These are phyloP conservation scores for Apteryx owenii DNA, from an alignment of 2,113 vertebrate species.

Conservation along the genomic window DNA sequence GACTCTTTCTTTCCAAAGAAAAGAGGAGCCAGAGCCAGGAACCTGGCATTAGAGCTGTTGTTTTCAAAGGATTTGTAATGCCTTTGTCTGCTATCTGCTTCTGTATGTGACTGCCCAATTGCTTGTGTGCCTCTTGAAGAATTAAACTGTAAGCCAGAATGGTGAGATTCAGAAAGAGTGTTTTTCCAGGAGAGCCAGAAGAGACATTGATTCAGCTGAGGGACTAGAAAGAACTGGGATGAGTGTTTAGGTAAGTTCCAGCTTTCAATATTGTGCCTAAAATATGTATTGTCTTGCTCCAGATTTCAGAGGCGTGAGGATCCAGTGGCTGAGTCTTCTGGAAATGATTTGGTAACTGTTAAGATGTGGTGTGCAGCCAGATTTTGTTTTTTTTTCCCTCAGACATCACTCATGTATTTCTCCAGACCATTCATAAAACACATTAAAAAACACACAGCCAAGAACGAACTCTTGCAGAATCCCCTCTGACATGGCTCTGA, in stretches of 20 bases:
- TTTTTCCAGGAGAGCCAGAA: neutral
- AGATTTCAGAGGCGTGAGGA: neutral
- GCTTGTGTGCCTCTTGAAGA: fast-evolving
- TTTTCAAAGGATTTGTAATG: neutral
- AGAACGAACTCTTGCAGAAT: neutral
- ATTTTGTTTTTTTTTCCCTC: neutral
- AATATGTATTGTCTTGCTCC: neutral
- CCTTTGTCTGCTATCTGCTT: neutral
- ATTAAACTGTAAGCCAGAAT: neutral
- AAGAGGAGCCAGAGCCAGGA: neutral
- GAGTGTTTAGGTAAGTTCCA: neutral
- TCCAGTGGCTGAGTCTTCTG: neutral
- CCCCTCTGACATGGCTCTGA: neutral
- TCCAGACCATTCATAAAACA: neutral
- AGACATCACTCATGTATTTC: neutral
- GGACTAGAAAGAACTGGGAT: neutral
- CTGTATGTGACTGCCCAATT: neutral
- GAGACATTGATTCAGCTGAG: neutral
- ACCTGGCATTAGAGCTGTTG: neutral
- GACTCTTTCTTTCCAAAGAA: neutral
- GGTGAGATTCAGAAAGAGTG: neutral
- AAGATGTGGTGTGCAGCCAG: neutral
- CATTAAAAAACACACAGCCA: neutral
- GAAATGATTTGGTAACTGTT: neutral
- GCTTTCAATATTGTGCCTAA: neutral